Conservation (phyloP, 2,797 vertebrate genomes). For the Artibeus lituratus region DNA sequence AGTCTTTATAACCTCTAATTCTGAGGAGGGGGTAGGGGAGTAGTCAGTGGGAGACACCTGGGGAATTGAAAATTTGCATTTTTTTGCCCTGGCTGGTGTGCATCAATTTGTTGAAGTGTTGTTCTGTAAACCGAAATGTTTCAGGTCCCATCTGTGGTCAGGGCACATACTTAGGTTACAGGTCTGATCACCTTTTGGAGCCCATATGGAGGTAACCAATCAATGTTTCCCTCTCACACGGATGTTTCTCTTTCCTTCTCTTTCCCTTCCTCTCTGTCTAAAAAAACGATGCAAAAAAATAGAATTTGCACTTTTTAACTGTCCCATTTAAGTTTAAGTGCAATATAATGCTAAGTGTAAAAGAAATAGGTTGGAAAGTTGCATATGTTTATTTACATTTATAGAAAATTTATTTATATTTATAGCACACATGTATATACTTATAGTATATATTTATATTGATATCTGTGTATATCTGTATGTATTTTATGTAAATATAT, state of each 20-base stretch:
- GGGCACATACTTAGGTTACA: neutral
- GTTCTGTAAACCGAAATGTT: neutral
- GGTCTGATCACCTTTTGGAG: neutral
- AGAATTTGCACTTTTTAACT: neutral
- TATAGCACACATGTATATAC: neutral
- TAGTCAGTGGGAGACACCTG: neutral
- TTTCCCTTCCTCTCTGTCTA: neutral
- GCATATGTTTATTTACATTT: neutral
- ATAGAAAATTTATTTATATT: neutral
- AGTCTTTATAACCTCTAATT: neutral
- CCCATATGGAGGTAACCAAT: neutral
- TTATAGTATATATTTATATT: neutral
- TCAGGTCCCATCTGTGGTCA: neutral
- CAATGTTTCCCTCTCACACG: neutral
- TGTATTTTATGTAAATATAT: neutral
- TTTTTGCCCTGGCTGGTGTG: neutral
- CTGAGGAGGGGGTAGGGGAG: rapidly evolving
- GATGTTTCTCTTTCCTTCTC: neutral
- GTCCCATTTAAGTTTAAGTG: neutral
- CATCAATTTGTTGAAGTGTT: neutral
- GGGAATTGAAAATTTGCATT: neutral
- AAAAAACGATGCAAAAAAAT: neutral
- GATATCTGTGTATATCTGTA: neutral
- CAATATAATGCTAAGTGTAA: neutral
- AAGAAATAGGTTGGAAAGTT: neutral